Conservation (phyloP, 2,888 invertebrate genomes). For the Dendrolimus houi region DNA sequence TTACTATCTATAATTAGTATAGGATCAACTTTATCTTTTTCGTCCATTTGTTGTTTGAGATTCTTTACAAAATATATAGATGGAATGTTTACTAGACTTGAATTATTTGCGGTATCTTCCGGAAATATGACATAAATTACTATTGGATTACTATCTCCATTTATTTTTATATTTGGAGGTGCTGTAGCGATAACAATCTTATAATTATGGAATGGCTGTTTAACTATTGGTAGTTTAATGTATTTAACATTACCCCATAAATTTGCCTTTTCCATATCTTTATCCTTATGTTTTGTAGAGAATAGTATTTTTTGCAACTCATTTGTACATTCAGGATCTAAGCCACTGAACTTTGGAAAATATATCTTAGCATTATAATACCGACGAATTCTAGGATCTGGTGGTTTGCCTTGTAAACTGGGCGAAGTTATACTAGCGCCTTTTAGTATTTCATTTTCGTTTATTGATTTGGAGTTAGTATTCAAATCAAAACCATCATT, state of each 20-base stretch:
- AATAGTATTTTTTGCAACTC: constrained; percentile 38
- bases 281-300: constrained; percentile 14
- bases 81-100: constrained; percentile 31
- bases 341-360: constrained; percentile 18
- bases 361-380: constrained; percentile 18
- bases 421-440: constrained; percentile 28
- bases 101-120: constrained; percentile 24
- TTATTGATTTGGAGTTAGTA: constrained; percentile 31
- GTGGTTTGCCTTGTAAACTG: constrained; percentile 35
- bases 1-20: constrained; percentile 50
- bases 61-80: constrained; percentile 49
- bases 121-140: constrained; percentile 52
- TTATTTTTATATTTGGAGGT: constrained; percentile 39
- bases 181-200: constrained; percentile 56
- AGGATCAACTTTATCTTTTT: constrained; percentile 30
- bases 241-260: constrained; percentile 13
- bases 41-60: constrained; percentile 13
- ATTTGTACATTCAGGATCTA: constrained; percentile 32
- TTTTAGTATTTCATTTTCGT: constrained; percentile 30
- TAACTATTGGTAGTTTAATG: constrained; percentile 43
- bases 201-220: constrained; percentile 39
- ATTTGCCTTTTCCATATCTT: not conserved
- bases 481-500: constrained; percentile 43
- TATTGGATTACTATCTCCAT: constrained; percentile 23
- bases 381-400: constrained; percentile 9